Evolutionary conservation across 2,888 invertebrate genomes (phyloP).

Genomic region (Callyntrura sp.): DNA sequence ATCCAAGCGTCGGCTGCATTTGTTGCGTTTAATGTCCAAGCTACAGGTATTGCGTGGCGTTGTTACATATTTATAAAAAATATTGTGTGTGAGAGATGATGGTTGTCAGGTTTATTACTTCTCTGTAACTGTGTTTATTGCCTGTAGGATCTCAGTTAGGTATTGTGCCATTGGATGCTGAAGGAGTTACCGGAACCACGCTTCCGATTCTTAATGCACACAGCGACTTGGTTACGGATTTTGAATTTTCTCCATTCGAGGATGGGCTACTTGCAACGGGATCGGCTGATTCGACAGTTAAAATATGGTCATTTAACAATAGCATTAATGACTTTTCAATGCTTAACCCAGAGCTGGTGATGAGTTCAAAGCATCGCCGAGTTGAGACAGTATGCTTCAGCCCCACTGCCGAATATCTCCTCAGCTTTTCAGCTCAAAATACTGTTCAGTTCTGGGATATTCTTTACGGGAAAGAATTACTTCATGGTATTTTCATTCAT

Average conservation of each 20-base stretch:
- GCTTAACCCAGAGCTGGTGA: constrained; percentile 88
- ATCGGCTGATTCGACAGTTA: constrained; percentile 86
- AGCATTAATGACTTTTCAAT: constrained; percentile 80
- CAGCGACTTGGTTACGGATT: constrained; percentile 96
- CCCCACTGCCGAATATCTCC: constrained; percentile 95
- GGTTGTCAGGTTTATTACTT: not conserved
- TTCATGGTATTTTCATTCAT: constrained; percentile 78
- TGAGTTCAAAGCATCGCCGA: constrained; percentile 93
- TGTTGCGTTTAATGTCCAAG: constrained; percentile 98
- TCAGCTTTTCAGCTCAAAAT: constrained; percentile 94
- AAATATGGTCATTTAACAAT: constrained; percentile 82
- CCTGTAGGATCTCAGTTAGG: constrained; percentile 93
- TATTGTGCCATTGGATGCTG: constrained; percentile 94
- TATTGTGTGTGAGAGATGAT: too few relatives aligned
- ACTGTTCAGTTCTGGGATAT: constrained; percentile 95
- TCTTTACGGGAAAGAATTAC: constrained; percentile 90
- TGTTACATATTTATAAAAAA: not conserved
- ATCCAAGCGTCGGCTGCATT: constrained; percentile 96
- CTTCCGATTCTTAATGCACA: constrained; percentile 94
- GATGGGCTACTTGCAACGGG: constrained; percentile 96
- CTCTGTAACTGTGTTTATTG: too few relatives aligned
- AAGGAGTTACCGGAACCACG: constrained; percentile 92
- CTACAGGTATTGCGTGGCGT: constrained; percentile 90
- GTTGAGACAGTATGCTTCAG: constrained; percentile 97
- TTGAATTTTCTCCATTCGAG: constrained; percentile 98